Base-by-base conservation (phyloP, 2,113 vertebrate genomes). In the Centropus unirufus region DNA sequence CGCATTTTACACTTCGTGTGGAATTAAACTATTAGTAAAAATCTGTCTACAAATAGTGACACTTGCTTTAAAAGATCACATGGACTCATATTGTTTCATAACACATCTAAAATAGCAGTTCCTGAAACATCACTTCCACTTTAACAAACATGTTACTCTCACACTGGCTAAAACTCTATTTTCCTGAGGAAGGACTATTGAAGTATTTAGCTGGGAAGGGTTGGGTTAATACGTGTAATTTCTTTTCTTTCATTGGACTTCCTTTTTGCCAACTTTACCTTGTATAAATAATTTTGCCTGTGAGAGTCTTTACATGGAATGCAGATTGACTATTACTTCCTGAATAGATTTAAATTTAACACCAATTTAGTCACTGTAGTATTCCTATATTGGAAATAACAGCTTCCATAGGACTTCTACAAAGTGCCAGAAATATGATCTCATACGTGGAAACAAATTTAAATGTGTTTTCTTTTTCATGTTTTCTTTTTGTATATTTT, bases 391-490 rank as follows among this genome's bases (percentile, higher is more conserved):
- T 97, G 96, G 87, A 97, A 97, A 97, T 97, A 97, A 98, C 97
- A 96, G 95, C 95, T 98, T 98, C 98, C 97, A 97, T 97, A 98
- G 97, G 97, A 97, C 97, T 97, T 98, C 93, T 95, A 97, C 97
- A 97, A 98, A 98, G 97, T 98, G 98, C 98, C 97, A 98, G 98
- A 98, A 98, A 98, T 98, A 98, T 97, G 97, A 98, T 97, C 97
- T 98, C 96, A 97, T 96, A 95, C n/a, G 74, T 98, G 96, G 97
- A 97, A 97, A 98, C 97, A 98, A 98, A 98, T 98, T 96, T 96
- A 97, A 97, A 97, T 95, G 95, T 97, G 96, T 97, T 97, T 97
- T 97, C 94, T 97, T 97, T 97, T 95, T 79, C 95, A 83, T 97
- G 92, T 95, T 97, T 98, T 97, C 92, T 95, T 94, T 97, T 92